Evolutionary conservation across 2,888 invertebrate genomes (phyloP).

Genomic region (Hedychridium roseum): DNA sequence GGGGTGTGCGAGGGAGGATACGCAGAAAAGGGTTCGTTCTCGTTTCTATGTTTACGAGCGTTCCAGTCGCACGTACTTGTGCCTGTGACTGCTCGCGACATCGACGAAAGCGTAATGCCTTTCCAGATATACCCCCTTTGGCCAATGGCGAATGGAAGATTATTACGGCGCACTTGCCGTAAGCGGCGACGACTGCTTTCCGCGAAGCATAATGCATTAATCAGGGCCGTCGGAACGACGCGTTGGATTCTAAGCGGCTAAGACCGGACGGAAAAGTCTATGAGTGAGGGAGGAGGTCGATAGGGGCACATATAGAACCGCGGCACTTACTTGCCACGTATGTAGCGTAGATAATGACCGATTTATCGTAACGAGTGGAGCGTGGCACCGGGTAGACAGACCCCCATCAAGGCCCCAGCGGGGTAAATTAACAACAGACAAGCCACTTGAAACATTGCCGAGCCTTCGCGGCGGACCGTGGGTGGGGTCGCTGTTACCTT

Average conservation of each 20-base stretch:
- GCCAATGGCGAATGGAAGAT: neutral
- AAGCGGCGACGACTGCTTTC: neutral
- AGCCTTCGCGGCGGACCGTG: conserved; percentile 49
- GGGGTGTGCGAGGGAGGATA: conserved; percentile 44
- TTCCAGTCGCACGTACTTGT: conserved; percentile 41
- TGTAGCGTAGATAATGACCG: conserved; percentile 49
- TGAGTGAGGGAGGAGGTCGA: neutral
- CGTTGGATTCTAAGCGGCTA: conserved; percentile 15
- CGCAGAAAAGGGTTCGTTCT: conserved; percentile 57
- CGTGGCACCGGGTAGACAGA: conserved; percentile 54
- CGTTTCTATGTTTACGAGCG: conserved; percentile 53
- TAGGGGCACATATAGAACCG: conserved; percentile 2
- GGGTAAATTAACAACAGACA: conserved; percentile 63
- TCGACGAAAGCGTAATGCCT: conserved; percentile 7
- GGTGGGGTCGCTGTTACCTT: conserved; percentile 54
- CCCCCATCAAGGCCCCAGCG: conserved; percentile 54
- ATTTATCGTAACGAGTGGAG: conserved; percentile 55
- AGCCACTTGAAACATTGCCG: conserved; percentile 62
- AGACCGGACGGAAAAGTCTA: conserved; percentile 6
- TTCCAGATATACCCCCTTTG: neutral
- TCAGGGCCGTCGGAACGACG: neutral
- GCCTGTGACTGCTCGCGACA: conserved; percentile 25
- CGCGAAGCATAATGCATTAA: conserved; percentile 11
- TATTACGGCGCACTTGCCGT: neutral
- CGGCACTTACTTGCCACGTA: conserved; percentile 18